Evolutionary conservation across 2,797 vertebrate genomes (phyloP).

Genomic region (Phrynocephalus guinanensis): DNA sequence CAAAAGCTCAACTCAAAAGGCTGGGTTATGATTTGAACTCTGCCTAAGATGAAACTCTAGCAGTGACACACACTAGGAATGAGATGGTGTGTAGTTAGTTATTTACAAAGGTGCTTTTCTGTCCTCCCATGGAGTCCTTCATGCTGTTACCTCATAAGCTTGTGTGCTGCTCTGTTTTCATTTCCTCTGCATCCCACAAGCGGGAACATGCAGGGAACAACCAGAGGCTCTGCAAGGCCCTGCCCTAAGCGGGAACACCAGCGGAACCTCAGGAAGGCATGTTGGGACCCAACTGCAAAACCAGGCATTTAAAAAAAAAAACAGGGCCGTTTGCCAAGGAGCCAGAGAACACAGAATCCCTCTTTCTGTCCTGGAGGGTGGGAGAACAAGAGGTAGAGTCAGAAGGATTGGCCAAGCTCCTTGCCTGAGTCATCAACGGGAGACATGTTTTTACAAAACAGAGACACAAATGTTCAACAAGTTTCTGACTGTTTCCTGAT

Average conservation of each 20-base stretch:
- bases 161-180: not conserved
- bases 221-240: not conserved
- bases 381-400: not conserved
- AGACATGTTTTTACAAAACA: not conserved
- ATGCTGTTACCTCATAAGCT: too few species aligned
- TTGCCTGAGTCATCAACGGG: not conserved
- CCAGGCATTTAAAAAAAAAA: not conserved
- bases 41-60: too few species aligned
- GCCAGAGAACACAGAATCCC: not conserved
- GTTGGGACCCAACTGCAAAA: not conserved
- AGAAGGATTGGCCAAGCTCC: not conserved
- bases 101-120: too few species aligned
- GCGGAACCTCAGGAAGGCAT: not conserved
- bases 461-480: too few species aligned
- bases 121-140: too few species aligned
- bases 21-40: too few species aligned
- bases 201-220: not conserved
- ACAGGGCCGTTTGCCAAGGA: not conserved
- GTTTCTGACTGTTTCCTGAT: too few species aligned
- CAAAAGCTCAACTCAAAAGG: too few species aligned
- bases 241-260: not conserved
- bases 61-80: too few species aligned
- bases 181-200: not conserved
- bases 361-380: not conserved
- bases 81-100: too few species aligned